Conservation (phyloP, 1,140 invertebrate species). For the Drosophila pachea region DNA sequence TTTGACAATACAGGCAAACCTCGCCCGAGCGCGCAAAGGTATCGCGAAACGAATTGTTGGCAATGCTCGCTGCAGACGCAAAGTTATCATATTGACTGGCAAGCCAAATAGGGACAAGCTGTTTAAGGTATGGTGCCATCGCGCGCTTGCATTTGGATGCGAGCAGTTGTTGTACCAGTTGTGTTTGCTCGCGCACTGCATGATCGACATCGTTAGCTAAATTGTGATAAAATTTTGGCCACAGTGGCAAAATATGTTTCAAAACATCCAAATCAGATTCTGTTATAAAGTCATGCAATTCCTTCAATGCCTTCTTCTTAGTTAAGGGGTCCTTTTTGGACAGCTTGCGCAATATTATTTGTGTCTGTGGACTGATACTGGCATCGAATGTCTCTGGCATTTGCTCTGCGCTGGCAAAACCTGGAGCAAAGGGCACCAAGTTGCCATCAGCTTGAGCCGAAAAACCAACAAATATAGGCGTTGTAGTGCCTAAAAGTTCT, state of each 20-base stretch:
- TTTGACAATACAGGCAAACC: conserved; percentile 87
- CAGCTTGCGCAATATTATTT: conserved; percentile 86
- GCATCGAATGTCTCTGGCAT: conserved; percentile 81
- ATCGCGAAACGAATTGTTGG: conserved; percentile 84
- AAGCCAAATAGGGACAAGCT: conserved; percentile 87
- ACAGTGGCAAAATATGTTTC: conserved; percentile 86
- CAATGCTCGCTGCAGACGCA: conserved; percentile 87
- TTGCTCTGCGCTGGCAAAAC: conserved; percentile 78
- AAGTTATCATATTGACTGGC: conserved; percentile 90
- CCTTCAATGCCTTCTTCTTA: conserved; percentile 91
- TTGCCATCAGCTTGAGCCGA: conserved; percentile 82
- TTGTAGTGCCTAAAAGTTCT: conserved; percentile 83
- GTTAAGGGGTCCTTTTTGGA: conserved; percentile 92
- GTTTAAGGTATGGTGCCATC: conserved; percentile 88
- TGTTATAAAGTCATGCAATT: conserved; percentile 85
- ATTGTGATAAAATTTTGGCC: conserved; percentile 87
- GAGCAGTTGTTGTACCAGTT: conserved; percentile 84
- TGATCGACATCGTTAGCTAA: conserved; percentile 88
- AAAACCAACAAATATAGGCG: conserved; percentile 86
- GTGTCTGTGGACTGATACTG: conserved; percentile 82
- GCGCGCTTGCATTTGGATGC: conserved; percentile 84
- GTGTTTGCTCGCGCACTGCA: conserved; percentile 87
- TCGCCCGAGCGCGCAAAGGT: conserved; percentile 88
- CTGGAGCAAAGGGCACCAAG: conserved; percentile 82
- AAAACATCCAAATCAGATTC: conserved; percentile 82